Evolutionary conservation across 2,113 vertebrate genomes (phyloP).

Genomic region (Marcusenius ussheri): DNA sequence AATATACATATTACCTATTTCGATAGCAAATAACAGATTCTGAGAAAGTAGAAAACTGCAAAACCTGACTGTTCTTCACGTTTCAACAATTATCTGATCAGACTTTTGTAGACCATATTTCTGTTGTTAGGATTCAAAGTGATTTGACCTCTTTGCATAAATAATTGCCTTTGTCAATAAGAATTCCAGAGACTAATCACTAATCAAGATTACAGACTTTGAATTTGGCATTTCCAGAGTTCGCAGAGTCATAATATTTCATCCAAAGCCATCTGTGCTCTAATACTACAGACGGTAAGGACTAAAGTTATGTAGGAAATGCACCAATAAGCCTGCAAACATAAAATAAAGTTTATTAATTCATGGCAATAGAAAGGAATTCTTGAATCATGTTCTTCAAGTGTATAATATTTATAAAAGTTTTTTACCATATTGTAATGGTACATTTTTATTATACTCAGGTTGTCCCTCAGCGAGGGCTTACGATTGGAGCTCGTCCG

Average conservation of each 20-base stretch:
- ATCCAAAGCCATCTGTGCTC: conserved; percentile 9
- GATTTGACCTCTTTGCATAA: not conserved
- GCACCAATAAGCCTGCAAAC: not conserved
- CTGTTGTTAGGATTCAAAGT: not conserved
- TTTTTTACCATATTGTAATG: not conserved
- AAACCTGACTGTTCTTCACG: not conserved
- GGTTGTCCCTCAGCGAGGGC: not conserved
- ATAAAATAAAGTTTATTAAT: not conserved
- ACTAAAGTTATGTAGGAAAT: not conserved
- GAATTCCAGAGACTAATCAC: not conserved
- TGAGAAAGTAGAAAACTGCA: not conserved
- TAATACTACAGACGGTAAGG: not conserved
- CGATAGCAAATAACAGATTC: not conserved
- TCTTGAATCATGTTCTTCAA: not conserved
- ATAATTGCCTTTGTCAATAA: not conserved
- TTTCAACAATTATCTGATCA: not conserved
- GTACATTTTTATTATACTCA: not conserved
- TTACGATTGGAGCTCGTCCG: not conserved
- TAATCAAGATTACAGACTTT: not conserved
- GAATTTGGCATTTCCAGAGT: not conserved
- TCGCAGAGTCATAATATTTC: conserved; percentile 15
- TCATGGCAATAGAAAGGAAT: not conserved
- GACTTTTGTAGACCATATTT: not conserved
- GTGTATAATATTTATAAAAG: not conserved
- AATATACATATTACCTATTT: not conserved